Conservation (phyloP, 2,797 vertebrate genomes). For the Macrochelys suwanniensis region DNA sequence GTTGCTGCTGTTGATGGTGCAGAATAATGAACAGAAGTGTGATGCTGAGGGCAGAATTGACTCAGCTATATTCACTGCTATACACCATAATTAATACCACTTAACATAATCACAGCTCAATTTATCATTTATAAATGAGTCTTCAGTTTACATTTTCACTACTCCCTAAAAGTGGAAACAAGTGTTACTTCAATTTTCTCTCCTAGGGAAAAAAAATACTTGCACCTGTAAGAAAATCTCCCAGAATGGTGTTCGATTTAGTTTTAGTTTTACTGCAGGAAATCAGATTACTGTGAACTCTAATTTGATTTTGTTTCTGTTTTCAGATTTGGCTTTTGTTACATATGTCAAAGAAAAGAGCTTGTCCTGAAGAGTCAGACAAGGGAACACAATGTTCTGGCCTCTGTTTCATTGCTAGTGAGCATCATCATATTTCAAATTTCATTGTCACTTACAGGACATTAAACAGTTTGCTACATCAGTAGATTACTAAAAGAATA, state of each 20-base stretch:
- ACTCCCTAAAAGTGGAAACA: slow-evolving; percentile 53
- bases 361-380: not conserved
- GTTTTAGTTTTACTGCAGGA: slow-evolving; percentile 52
- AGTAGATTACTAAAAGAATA: not conserved
- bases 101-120: slow-evolving; percentile 54
- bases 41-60: not conserved
- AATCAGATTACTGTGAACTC: slow-evolving; percentile 71
- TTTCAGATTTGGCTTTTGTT: slow-evolving; percentile 61
- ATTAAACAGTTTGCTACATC: not conserved
- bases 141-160: slow-evolving; percentile 54
- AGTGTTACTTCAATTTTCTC: slow-evolving; percentile 47
- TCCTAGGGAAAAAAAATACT: slow-evolving; percentile 62
- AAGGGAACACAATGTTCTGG: not conserved
- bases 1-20: not conserved
- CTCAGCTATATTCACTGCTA: slow-evolving; percentile 27
- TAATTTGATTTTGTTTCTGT: slow-evolving; percentile 70
- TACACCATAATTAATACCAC: slow-evolving; percentile 70
- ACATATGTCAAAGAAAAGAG: slow-evolving; percentile 36
- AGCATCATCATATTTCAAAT: not conserved
- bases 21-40: not conserved
- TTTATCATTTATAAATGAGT: slow-evolving; percentile 64
- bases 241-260: slow-evolving; percentile 59
- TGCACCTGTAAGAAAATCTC: slow-evolving; percentile 40
- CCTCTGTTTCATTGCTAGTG: slow-evolving; percentile 15
- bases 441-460: not conserved